phyloP scores from a whole-genome alignment of 2,797 vertebrate genomes.

The Coregonus sp. region DNA sequence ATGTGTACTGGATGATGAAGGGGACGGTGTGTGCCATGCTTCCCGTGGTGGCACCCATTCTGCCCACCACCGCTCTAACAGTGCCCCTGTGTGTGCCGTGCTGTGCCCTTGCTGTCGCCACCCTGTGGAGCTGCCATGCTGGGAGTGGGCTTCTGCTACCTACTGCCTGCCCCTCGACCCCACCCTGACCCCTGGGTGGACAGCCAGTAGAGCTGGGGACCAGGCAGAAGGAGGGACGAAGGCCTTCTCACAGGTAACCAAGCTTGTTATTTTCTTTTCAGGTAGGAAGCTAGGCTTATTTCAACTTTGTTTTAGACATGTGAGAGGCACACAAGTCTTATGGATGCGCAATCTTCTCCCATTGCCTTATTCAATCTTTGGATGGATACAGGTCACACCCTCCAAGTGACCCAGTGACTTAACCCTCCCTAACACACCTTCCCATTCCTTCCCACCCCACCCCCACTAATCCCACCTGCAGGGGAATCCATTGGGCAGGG shows the following conservation, averaged over 20 bases:
- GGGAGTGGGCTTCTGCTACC: constrained; percentile 59
- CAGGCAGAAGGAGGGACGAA: not conserved
- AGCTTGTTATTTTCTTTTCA: not conserved
- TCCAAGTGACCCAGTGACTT: not conserved
- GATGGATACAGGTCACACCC: not conserved
- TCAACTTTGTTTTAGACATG: not conserved
- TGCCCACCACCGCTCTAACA: rapidly evolving
- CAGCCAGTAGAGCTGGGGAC: not conserved
- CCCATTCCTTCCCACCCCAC: not conserved
- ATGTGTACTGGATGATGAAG: too few species aligned
- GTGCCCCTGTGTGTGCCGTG: constrained; percentile 45
- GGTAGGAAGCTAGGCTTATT: too few species aligned
- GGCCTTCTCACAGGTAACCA: constrained; percentile 34
- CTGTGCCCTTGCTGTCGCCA: constrained; percentile 62
- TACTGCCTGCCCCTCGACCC: constrained; percentile 67
- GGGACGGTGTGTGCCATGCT: not conserved
- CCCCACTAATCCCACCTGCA: not conserved
- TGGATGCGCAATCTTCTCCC: not conserved
- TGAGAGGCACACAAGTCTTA: too few species aligned
- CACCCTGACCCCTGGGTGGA: constrained; percentile 24
- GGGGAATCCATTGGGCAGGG: not conserved
- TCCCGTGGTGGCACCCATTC: not conserved
- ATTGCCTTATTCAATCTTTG: not conserved
- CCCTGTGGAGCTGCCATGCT: constrained; percentile 71
- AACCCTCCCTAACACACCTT: not conserved